Percentiles rank a stretch among this genome's conserved stretches.
phyloP scores from a whole-genome alignment of 2,888 invertebrate genomes.

The Dryomyza anilis region DNA sequence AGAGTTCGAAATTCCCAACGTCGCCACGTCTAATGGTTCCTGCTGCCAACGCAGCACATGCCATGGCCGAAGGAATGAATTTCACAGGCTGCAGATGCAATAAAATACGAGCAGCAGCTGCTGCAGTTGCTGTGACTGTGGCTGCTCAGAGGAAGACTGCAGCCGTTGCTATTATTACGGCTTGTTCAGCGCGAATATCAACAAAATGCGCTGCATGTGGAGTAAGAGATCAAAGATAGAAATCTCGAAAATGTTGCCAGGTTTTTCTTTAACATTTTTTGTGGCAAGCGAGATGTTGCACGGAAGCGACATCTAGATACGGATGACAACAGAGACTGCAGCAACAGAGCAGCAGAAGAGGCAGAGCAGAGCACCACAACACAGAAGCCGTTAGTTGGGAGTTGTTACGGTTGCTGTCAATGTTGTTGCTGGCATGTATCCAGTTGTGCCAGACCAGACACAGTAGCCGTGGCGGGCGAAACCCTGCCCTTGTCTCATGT shows the following conservation, averaged over 20 bases:
- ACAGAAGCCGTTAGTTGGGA: slow-evolving; percentile 53
- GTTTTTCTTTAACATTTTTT: slow-evolving; percentile 30
- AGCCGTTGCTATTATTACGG: not conserved
- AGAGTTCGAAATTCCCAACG: not conserved
- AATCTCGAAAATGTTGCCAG: slow-evolving; percentile 41
- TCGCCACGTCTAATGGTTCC: not conserved
- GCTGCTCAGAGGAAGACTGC: not conserved
- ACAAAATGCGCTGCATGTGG: slow-evolving; percentile 45
- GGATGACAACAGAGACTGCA: slow-evolving; percentile 34
- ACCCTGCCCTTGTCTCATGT: slow-evolving; percentile 52
- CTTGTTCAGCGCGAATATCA: slow-evolving; percentile 23
- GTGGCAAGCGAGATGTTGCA: slow-evolving; percentile 35
- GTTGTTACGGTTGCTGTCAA: slow-evolving; percentile 24
- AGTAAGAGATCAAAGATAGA: slow-evolving; percentile 58
- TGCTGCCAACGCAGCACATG: not conserved
- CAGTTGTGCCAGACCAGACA: slow-evolving; percentile 29
- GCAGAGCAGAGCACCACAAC: too few relatives aligned
- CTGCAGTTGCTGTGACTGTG: not conserved
- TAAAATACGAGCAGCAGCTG: not conserved
- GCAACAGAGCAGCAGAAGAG: slow-evolving; percentile 39
- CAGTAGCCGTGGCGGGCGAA: slow-evolving; percentile 24
- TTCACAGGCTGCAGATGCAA: not conserved
- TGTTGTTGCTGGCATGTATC: slow-evolving; percentile 32
- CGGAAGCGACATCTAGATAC: slow-evolving; percentile 47
- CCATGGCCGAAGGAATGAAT: not conserved